These are phyloP conservation scores for Vireo altiloquus DNA, from an alignment of 2,113 vertebrate species.

Conservation along the genomic window DNA sequence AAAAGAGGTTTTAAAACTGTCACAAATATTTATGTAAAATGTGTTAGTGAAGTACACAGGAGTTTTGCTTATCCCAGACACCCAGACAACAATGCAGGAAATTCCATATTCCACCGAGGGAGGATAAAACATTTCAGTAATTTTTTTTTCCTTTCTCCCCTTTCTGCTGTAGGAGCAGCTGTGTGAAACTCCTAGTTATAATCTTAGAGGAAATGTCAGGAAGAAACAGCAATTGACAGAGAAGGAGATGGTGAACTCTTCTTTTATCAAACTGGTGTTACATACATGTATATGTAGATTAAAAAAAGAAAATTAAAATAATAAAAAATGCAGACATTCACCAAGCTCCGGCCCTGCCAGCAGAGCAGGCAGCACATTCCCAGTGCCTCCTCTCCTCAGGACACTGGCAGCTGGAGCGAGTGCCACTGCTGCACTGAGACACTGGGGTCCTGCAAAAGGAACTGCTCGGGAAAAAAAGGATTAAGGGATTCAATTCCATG, in stretches of 20 bases:
- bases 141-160: not conserved
- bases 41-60: not conserved
- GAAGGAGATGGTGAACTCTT: not conserved
- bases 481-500: not conserved
- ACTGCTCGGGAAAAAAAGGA: not conserved
- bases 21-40: not conserved
- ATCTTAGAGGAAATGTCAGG: not conserved
- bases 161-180: not conserved
- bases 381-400: not conserved
- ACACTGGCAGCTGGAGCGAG: not conserved
- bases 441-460: not conserved
- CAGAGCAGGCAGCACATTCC: not conserved
- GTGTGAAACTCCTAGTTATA: not conserved
- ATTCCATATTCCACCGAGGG: not conserved
- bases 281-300: rapidly evolving
- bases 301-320: not conserved
- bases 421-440: not conserved
- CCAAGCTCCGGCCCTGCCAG: not conserved
- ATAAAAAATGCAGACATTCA: not conserved
- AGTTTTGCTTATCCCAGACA: not conserved
- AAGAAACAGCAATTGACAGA: not conserved
- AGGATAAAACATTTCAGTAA: not conserved
- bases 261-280: not conserved
- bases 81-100: constrained; percentile 6
- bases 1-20: not conserved